Evolutionary conservation across 2,888 invertebrate genomes (phyloP), one percentile per base, ranked within the genome.

Genomic region (Nezara viridula): DNA sequence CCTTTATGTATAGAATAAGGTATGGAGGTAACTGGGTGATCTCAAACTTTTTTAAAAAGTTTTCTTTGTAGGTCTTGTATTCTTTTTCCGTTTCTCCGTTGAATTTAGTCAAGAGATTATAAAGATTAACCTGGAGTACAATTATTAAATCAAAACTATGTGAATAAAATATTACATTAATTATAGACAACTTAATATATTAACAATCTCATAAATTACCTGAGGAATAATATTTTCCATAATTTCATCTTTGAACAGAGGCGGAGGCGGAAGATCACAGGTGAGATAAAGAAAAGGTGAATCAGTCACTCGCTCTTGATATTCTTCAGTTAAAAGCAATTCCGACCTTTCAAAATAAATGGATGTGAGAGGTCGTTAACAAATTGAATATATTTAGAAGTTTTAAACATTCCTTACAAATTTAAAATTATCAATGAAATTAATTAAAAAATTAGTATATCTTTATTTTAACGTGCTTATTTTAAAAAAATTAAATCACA

Each of bases 201-300:
- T 16, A 73, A 32, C 2, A n/a, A 27, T 60, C 27, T 14, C 5
- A 73, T 73, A 27, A 73, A 73, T 73, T 92, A 97, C 98, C 94
- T 99, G 99, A 85, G 99, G 99, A 92, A 99, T 99, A 91, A 99
- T 99, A 93, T 99, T 99, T 94, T 99, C 99, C 91, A 98, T 95
- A 92, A 98, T 96, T 93, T 99, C 99, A 93, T 99, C 99, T 90
- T 98, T 98, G 92, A 99, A 99, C 27, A 99, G 94, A 0, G 99
- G 99, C 0, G 98, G 98, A 0, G 99, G 97, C 0, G 99, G 99
- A 90, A 99, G 94, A 93, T 99, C 99, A 92, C 99, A 98, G 0
- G 99, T 99, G 90, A 99, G 94, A 93, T 98, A 99, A 85, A 99
- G 94, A 93, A 99, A 99, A 24, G 98, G 98, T 0, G 97, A 97